These are phyloP conservation scores for Steinernema carpocapsae DNA, from an alignment of 2,888 invertebrate genomes.

Conservation along the genomic window DNA sequence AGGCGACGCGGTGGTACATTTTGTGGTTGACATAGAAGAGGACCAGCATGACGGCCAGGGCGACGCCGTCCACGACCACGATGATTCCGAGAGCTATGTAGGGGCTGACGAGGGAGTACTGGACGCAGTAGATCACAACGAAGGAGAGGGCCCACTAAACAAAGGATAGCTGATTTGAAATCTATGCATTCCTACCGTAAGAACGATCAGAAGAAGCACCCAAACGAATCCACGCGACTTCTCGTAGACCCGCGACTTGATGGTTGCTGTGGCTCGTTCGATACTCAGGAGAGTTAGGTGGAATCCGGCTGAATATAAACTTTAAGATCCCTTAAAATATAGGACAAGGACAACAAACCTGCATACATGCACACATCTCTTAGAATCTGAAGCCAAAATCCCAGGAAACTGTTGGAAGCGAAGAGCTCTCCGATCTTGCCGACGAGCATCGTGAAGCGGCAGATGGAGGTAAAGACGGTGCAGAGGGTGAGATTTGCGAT, in stretches of 20 bases:
- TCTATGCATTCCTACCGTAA: background rate
- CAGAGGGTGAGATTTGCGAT: background rate
- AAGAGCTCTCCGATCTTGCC: background rate
- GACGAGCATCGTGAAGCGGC: conserved; percentile 28
- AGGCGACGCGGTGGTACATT: conserved; percentile 6
- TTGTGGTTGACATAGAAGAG: conserved; percentile 17
- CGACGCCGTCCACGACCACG: conserved; percentile 14
- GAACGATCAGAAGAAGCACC: background rate
- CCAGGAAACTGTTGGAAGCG: background rate
- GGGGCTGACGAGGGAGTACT: background rate
- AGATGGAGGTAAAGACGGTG: conserved; percentile 15
- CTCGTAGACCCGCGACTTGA: conserved; percentile 17
- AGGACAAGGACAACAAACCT: background rate
- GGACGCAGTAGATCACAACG: background rate
- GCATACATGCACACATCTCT: conserved; percentile 13
- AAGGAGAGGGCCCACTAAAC: conserved; percentile 7
- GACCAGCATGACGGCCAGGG: background rate
- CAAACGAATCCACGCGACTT: conserved; percentile 6
- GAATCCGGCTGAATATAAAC: background rate
- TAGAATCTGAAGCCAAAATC: conserved; percentile 1
- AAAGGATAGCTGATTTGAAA: background rate
- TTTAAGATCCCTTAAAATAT: background rate
- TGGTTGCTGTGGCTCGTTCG: conserved; percentile 11
- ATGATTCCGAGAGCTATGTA: conserved; percentile 3
- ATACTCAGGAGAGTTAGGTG: conserved; percentile 17